Evolutionary conservation across 2,797 vertebrate genomes (phyloP), one percentile per base, ranked within the genome.

Genomic region (Rhinichthys osculus): DNA sequence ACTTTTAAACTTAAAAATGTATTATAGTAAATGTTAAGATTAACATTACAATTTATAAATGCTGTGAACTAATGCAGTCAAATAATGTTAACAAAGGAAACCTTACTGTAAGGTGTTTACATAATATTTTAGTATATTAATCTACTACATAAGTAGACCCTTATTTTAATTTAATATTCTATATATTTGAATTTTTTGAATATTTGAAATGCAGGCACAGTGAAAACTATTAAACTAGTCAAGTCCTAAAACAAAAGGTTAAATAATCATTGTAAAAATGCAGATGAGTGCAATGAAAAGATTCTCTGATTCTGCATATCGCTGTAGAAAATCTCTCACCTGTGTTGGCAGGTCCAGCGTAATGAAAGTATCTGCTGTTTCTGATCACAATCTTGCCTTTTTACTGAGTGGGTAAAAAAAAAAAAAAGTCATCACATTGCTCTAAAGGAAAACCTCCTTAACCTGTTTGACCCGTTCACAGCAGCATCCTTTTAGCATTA

Each of bases 391-490:
- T 11, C 33, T 30, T 67, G 6, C 14, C 50, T 87, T 83, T 71
- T 83, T 66, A 86, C 67, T 8, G 50, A 76, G 17, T 44, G 50
- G 6, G 7, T 14, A 7, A 19, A 38, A 2, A 35, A 1, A 9
- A 74, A 13, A 52, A 44, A 74, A 38, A 57, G 40, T 30, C 67
- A 57, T 57, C 47, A n/a, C 44, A 13, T 33, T 40, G 40, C 19
- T 64, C 62, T 23, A 10, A 70, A n/a, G 27, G 1, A 73, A 59
- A 70, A 74, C 85, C 7, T 30, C 70, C 64, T 23, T 5, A 81
- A 89, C 89, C 89, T 35, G 89, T 87, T 73, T 2, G 7, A 88
- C 89, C 9, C 2, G 89, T 85, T 66, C 44, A n/a, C 6, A 7
- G 7, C 50, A 42, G 1, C 62, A 33, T 33, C 62, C 67, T 23